phyloP scores from a whole-genome alignment of 2,797 vertebrate genomes.

The Danio aesculapii region DNA sequence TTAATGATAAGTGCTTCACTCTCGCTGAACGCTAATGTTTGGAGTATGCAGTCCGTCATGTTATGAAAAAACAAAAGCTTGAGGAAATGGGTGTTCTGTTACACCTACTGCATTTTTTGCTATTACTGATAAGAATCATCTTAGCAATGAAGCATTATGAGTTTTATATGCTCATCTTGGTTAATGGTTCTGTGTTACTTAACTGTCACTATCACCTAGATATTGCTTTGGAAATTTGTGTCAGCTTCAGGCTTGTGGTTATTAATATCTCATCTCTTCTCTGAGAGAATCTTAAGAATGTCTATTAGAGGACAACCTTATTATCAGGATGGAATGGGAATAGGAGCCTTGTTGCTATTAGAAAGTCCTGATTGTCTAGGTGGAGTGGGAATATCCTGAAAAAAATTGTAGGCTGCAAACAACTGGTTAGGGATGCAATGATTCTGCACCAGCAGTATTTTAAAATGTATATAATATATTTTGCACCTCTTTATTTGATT shows the following conservation, averaged over 20 bases:
- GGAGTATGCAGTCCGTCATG: neutral
- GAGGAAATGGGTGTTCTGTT: conserved; percentile 3
- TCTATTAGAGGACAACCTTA: conserved; percentile 46
- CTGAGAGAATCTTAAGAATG: conserved; percentile 40
- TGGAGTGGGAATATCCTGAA: conserved; percentile 40
- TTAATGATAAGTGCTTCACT: conserved; percentile 22
- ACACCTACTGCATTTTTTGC: neutral
- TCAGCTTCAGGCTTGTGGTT: conserved; percentile 41
- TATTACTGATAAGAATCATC: neutral
- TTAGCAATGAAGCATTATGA: neutral
- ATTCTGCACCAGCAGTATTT: neutral
- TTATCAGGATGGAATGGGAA: conserved; percentile 52
- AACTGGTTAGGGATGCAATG: neutral
- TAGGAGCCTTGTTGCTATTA: conserved; percentile 2
- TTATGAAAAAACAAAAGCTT: conserved; percentile 17
- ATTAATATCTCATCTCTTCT: conserved; percentile 57
- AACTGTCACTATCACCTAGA: conserved; percentile 27
- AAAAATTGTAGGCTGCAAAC: neutral
- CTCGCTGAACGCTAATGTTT: conserved; percentile 30
- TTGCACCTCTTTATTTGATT: no score
- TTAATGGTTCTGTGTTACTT: conserved; percentile 21
- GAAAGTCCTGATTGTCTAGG: conserved; percentile 47
- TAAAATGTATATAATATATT: no score
- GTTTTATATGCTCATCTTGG: neutral
- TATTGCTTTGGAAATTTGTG: conserved; percentile 37